These are phyloP conservation scores for Spheniscus mendiculus DNA, from an alignment of 2,113 vertebrate genomes.

Conservation along the genomic window DNA sequence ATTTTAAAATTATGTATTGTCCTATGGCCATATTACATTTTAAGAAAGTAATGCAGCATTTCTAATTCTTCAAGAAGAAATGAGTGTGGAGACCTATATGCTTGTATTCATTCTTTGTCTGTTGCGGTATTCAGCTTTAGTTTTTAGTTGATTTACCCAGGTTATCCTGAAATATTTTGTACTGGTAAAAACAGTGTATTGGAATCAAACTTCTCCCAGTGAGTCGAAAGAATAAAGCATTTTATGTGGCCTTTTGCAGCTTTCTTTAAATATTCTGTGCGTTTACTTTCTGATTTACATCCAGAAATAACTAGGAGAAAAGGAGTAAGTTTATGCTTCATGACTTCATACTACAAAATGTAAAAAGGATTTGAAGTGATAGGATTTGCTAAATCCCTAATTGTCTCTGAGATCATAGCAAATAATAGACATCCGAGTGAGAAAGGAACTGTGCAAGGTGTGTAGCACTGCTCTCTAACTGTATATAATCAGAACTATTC, in stretches of 20 bases:
- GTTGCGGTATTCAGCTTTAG: rapidly evolving
- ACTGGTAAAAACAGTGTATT: background rate
- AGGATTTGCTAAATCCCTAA: background rate
- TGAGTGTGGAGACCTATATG: background rate
- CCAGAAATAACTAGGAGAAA: background rate
- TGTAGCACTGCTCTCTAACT: background rate
- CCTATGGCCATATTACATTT: background rate
- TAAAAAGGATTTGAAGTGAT: background rate
- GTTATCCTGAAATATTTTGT: background rate
- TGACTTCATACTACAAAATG: background rate
- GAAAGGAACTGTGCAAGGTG: background rate
- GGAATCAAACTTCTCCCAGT: background rate
- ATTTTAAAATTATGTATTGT: background rate
- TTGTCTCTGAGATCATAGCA: background rate
- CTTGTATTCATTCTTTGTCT: background rate
- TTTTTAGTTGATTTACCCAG: background rate
- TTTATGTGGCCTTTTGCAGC: background rate
- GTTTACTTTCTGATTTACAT: background rate
- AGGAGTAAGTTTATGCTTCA: background rate
- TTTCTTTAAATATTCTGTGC: background rate
- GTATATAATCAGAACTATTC: background rate
- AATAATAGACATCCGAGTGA: background rate
- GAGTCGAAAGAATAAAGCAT: background rate
- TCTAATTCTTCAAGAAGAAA: background rate
- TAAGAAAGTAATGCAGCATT: background rate